Evolutionary conservation across 23 tunicate genomes (phyloP).

Genomic region (Trididemnum nubilum): DNA sequence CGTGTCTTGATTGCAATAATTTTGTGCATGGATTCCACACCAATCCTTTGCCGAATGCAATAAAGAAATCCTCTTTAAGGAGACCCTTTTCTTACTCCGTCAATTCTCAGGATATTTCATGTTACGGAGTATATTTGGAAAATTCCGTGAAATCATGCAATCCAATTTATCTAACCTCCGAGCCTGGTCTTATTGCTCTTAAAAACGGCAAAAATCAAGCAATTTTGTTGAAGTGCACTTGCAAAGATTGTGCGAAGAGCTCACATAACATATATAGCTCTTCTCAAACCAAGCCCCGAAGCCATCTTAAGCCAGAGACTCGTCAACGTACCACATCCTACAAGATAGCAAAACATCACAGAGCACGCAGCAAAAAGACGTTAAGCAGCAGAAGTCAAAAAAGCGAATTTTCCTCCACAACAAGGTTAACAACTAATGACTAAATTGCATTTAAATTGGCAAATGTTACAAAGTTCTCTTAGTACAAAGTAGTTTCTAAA

Average conservation of each 20-base stretch:
- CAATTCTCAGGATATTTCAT: too few species aligned
- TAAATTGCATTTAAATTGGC: too few species aligned
- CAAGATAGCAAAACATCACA: neutral
- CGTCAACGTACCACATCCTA: neutral
- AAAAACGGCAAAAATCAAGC: neutral
- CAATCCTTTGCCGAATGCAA: too few species aligned
- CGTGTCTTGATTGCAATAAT: too few species aligned
- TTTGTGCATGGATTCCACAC: too few species aligned
- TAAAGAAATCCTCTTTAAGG: too few species aligned
- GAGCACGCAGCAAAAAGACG: neutral
- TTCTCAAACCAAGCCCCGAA: too few species aligned
- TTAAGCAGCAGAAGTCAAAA: neutral
- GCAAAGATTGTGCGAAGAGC: neutral
- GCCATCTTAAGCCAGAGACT: too few species aligned
- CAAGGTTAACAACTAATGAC: neutral
- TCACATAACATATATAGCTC: neutral
- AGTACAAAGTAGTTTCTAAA: too few species aligned
- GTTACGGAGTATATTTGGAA: neutral
- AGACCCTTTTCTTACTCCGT: too few species aligned
- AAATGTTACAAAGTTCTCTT: too few species aligned
- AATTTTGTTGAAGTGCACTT: neutral
- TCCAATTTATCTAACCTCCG: neutral
- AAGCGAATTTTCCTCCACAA: neutral
- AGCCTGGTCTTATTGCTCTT: neutral
- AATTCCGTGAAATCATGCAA: neutral